Base-by-base conservation (phyloP, 2,797 vertebrate species). In the Nyctibius grandis region DNA sequence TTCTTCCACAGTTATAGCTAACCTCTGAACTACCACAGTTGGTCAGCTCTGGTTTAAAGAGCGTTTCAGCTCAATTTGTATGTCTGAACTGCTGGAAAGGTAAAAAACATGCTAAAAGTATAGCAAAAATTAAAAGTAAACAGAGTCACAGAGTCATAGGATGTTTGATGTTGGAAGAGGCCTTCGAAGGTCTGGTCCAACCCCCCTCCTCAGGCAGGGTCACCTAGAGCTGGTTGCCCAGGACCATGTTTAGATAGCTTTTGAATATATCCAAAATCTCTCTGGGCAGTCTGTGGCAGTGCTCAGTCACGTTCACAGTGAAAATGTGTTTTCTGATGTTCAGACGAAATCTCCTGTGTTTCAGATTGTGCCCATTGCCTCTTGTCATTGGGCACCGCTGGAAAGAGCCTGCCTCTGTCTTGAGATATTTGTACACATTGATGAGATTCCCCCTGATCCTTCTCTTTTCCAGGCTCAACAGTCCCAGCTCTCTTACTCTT, bases 271-370 rank as follows among this genome's bases (percentile, higher is more conserved):
- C 15, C 12, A 64, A 29, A 83, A 60, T 12, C 2, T n/a, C 28
- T 23, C 26, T 50, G 29, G 36, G 20, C 4, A 47, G 20, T 28
- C 26, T 85, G 15, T 28, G 48, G 9, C 40, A 42, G 40, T 42
- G 15, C 7, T 53, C 0, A 0, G 4, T 59, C 34, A 69, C 5
- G 12, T 7, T 47, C 64, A 38, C 7, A 31, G 23, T 34, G 34
- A 60, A 77, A 68, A 68, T 12, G 5, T 59, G 33, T 76, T 73
- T 80, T 11, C 50, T 34, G 4, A 38, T 48, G 8, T 28, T 81
- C 47, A 57, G 7, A 11, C 15, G 40, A 40, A 42, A 42, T 15
- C 40, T 42, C 11, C 8, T 40, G 15, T 3, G 12, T 67, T 69
- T 78, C 42, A 50, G 13, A 21, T 57, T 61, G 15, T 56, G 17